Percentiles rank a stretch among this genome's conserved stretches.
Conservation (phyloP, 2,888 invertebrate genomes). For the Hermaeophaga mercurialis region DNA sequence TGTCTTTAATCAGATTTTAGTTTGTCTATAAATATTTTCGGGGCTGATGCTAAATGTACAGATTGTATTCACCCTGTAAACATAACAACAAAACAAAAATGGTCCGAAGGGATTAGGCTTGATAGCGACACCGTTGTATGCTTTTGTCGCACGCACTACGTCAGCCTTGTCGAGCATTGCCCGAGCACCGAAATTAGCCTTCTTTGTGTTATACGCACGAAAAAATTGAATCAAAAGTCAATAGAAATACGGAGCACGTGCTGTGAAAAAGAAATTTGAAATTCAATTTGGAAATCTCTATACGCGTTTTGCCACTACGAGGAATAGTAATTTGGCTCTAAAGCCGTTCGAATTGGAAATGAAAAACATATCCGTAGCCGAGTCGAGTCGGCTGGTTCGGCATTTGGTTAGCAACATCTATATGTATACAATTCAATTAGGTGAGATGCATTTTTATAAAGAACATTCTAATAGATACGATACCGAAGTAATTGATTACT, state of each 20-base stretch:
- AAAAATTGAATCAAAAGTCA: slow-evolving; percentile 50
- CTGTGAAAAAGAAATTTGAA: slow-evolving; percentile 34
- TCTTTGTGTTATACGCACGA: slow-evolving; percentile 44
- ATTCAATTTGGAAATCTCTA: slow-evolving; percentile 39
- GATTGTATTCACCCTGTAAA: slow-evolving; percentile 40
- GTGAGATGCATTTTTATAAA: neutral
- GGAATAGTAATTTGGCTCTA: slow-evolving; percentile 32
- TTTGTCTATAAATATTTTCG: too few species aligned
- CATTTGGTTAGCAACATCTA: neutral
- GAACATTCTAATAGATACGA: too few species aligned
- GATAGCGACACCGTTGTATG: slow-evolving; percentile 38
- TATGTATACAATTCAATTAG: slow-evolving; percentile 5
- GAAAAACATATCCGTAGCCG: slow-evolving; percentile 11
- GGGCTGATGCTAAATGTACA: too few species aligned
- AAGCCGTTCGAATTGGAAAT: slow-evolving; percentile 17
- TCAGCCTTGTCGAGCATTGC: slow-evolving; percentile 29
- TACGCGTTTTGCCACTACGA: slow-evolving; percentile 30
- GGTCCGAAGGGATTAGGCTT: slow-evolving; percentile 44
- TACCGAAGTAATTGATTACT: too few species aligned
- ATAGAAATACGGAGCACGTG: slow-evolving; percentile 46
- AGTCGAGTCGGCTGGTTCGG: neutral
- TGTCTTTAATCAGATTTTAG: too few species aligned
- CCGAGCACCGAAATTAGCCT: slow-evolving; percentile 46
- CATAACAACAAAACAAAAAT: slow-evolving; percentile 38
- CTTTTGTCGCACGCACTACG: slow-evolving; percentile 37